Evolutionary conservation across 1,140 invertebrate species (phyloP).

Genomic region (Acromyrmex echinatior): DNA sequence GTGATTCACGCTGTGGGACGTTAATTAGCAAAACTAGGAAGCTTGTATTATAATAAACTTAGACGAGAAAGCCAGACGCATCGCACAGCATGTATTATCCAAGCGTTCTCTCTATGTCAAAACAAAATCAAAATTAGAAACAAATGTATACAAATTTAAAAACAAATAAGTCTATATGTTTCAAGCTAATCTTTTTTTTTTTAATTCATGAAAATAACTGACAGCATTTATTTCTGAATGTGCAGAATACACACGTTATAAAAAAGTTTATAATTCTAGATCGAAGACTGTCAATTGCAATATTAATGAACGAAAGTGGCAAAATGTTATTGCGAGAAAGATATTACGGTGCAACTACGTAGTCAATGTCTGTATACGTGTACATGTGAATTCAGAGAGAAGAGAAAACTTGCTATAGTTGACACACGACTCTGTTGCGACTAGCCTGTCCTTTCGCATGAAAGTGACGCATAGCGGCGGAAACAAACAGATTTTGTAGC

Average conservation of each 20-base stretch:
- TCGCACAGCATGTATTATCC: background rate
- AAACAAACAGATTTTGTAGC: slow-evolving; percentile 56
- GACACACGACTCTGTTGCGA: slow-evolving; percentile 47
- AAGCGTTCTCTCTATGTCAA: background rate
- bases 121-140: background rate
- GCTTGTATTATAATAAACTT: background rate
- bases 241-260: background rate
- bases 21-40: background rate
- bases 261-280: background rate
- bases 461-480: slow-evolving; percentile 11
- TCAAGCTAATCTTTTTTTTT: background rate
- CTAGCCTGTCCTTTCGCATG: slow-evolving; percentile 12
- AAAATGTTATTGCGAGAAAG: background rate
- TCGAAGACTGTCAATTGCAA: background rate
- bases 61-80: background rate
- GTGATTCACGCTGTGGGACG: background rate
- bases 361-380: background rate
- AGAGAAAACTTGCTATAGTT: slow-evolving; percentile 19
- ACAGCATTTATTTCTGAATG: background rate
- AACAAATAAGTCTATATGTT: background rate
- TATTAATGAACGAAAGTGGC: background rate
- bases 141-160: background rate
- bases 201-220: background rate
- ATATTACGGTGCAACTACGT: background rate
- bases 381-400: background rate